Percentiles rank a stretch among this genome's conserved stretches.
Evolutionary conservation across 2,113 vertebrate species (phyloP).

Genomic region (Paramormyrops kingsleyae): DNA sequence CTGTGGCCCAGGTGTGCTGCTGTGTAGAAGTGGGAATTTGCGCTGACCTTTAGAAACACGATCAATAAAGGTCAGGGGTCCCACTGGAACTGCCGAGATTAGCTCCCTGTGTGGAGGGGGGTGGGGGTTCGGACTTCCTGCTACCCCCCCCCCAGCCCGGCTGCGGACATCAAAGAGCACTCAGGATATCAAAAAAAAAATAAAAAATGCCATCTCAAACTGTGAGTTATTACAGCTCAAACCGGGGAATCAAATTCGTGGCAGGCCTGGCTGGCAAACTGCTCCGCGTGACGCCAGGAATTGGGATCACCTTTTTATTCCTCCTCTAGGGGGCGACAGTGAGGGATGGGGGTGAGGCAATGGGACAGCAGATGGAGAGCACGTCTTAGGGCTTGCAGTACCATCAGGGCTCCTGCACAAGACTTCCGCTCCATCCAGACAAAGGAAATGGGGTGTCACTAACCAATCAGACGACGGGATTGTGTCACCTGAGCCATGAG

Average conservation of each 20-base stretch:
- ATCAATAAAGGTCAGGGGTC: slow-evolving; percentile 21
- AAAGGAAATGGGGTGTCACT: neutral
- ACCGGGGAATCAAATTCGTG: neutral
- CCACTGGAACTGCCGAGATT: neutral
- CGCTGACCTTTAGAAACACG: slow-evolving; percentile 20
- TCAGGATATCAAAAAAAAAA: neutral
- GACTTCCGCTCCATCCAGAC: neutral
- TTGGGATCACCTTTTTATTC: neutral
- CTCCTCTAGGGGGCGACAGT: neutral
- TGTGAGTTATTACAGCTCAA: neutral
- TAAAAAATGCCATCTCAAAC: neutral
- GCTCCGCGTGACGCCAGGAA: neutral
- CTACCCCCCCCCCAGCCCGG: neutral
- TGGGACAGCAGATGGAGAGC: neutral
- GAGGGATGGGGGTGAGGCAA: neutral
- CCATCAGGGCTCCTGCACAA: neutral
- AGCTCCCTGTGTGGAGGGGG: neutral
- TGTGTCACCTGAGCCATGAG: neutral
- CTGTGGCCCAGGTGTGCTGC: neutral
- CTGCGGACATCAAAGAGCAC: neutral
- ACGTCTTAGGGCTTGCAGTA: neutral
- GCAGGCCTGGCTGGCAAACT: neutral
- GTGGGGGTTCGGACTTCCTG: neutral
- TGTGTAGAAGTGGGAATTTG: neutral
- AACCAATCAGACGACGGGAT: neutral